Base-by-base conservation (phyloP, 2,797 vertebrate genomes). In the Mormyrops boulengeri region DNA sequence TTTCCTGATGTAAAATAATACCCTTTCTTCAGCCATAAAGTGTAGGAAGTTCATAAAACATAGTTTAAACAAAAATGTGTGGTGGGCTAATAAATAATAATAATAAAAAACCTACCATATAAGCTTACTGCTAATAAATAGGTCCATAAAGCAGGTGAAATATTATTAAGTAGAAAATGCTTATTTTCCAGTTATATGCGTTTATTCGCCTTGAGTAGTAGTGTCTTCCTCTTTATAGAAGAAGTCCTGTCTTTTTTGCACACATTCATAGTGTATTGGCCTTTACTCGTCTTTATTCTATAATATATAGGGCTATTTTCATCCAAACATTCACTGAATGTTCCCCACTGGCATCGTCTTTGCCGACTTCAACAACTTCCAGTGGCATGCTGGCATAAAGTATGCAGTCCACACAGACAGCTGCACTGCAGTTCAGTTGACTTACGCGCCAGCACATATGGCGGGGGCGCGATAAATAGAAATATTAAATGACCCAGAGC, bases 301-400 rank as follows among this genome's bases (percentile, higher is more conserved):
- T 94, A 94, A 95, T 97, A 95, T 96, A 93, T 96, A 47, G 73
- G 41, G 73, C 97, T 97, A 97, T 97, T 97, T 97, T 96, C 84
- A 86, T 86, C 84, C 30, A 86, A 86, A 86, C 49, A 86, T 86
- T 86, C 84, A 52, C 26, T 86, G 84, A 86, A 52, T 86, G 84
- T 86, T 53, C 84, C 94, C 92, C 95, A 94, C 95, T 97, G 96
- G 95, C 96, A 96, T 95, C 95, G 94, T 96, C 94, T 96, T 95
- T 96, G 96, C 95, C 95, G 95, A 96, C 97, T 97, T 97, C 95
- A 50, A 95, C 96, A 97, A 95, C 95, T 96, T 96, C 95, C 95
- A 96, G 95, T 96, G 96, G 96, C 96, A 97, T 97, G 97, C 94
- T 98, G 97, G 96, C 97, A 97, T 97, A 94, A 96, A 93, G 96